Percentiles rank a stretch among this genome's conserved stretches.
Evolutionary conservation across 2,888 invertebrate genomes (phyloP).

Genomic region (Drepana falcataria): DNA sequence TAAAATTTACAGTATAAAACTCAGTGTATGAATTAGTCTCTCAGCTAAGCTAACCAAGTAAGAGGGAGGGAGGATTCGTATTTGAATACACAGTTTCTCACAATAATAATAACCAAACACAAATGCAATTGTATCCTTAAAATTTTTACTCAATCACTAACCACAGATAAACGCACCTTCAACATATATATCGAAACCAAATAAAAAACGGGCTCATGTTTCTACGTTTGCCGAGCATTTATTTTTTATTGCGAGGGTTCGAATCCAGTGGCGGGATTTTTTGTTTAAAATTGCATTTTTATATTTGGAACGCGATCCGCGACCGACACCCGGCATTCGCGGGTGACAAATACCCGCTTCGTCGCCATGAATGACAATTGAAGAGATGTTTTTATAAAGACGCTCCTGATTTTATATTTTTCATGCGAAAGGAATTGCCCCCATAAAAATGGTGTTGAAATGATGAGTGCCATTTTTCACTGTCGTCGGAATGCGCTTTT

Average conservation of each 20-base stretch:
- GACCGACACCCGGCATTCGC: slow-evolving; percentile 40
- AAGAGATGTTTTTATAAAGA: slow-evolving; percentile 77
- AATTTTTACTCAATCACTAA: background rate
- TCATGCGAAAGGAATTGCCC: slow-evolving; percentile 75
- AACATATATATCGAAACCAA: slow-evolving; percentile 24
- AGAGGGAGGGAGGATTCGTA: no score
- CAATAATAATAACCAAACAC: background rate
- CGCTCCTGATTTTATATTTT: slow-evolving; percentile 66
- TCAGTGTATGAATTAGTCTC: no score
- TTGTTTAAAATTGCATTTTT: slow-evolving; percentile 79
- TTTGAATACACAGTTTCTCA: no score
- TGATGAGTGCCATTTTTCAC: slow-evolving; percentile 76
- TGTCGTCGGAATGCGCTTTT: slow-evolving; percentile 68
- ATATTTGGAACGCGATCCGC: slow-evolving; percentile 74
- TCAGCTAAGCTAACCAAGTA: no score
- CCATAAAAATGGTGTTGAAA: slow-evolving; percentile 74
- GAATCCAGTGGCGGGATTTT: slow-evolving; percentile 55
- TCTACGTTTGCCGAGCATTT: slow-evolving; percentile 57
- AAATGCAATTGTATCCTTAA: background rate
- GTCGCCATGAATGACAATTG: slow-evolving; percentile 78
- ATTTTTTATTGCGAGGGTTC: slow-evolving; percentile 72
- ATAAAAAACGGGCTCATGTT: slow-evolving; percentile 44
- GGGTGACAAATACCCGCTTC: slow-evolving; percentile 76
- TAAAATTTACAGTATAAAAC: no score
- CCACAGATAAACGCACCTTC: background rate